Evolutionary conservation across 1,140 invertebrate genomes (phyloP).

Genomic region (Pinna nobilis): DNA sequence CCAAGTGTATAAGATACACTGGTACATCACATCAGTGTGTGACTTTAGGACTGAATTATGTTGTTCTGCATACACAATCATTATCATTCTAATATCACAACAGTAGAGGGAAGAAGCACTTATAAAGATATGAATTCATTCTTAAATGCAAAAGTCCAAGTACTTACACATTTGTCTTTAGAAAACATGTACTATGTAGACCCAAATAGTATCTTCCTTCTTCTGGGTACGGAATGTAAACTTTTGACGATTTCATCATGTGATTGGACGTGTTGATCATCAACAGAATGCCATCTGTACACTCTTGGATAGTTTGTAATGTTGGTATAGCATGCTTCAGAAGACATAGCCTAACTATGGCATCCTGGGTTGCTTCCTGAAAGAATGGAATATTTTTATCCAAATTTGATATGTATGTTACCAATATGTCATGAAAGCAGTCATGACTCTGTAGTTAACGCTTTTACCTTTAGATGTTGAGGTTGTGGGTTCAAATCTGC

Average conservation of each 20-base stretch:
- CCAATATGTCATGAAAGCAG: too few species aligned
- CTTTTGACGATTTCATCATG: background rate
- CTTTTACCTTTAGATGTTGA: too few species aligned
- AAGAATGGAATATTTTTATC: background rate
- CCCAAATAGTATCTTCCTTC: conserved; percentile 79
- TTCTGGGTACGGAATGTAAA: conserved; percentile 59
- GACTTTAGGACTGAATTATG: too few species aligned
- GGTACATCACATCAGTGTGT: too few species aligned
- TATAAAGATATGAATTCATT: too few species aligned
- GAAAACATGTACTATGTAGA: conserved; percentile 58
- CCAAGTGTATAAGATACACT: too few species aligned
- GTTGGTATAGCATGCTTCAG: conserved; percentile 34
- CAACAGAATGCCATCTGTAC: conserved; percentile 27
- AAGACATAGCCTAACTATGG: conserved; percentile 32
- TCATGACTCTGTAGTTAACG: too few species aligned
- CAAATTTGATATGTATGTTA: background rate
- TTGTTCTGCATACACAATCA: too few species aligned
- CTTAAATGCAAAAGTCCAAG: too few species aligned
- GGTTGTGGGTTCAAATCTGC: too few species aligned
- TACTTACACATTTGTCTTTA: conserved; percentile 11
- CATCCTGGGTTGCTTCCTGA: conserved; percentile 23
- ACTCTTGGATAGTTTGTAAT: conserved; percentile 5
- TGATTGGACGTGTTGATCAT: conserved; percentile 26
- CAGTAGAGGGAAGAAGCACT: too few species aligned
- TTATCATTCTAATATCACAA: too few species aligned